These are phyloP conservation scores for Trididemnum clinides DNA, from an alignment of 23 tunicate species.

Conservation along the genomic window DNA sequence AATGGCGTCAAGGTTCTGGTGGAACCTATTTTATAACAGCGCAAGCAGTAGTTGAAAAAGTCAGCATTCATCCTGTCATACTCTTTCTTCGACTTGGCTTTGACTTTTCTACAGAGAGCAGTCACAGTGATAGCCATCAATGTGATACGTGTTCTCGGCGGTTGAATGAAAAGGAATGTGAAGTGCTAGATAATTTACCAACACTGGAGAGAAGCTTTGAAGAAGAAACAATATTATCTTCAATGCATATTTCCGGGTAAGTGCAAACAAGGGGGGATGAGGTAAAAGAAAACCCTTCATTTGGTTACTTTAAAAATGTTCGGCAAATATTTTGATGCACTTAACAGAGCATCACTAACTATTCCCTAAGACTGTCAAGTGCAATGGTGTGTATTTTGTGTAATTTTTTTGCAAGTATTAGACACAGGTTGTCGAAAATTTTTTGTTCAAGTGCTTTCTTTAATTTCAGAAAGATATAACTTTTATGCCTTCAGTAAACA, in stretches of 20 bases:
- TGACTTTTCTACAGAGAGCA: background rate
- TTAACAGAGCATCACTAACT: background rate
- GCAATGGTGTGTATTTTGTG: background rate
- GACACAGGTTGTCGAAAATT: background rate
- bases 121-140: too few relatives aligned
- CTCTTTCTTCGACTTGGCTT: background rate
- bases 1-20: too few relatives aligned
- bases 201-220: background rate
- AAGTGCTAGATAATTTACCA: too few relatives aligned
- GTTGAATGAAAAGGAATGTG: too few relatives aligned
- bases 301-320: too few relatives aligned
- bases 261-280: too few relatives aligned
- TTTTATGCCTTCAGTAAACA: background rate
- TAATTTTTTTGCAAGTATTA: background rate
- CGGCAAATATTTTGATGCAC: too few relatives aligned
- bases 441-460: background rate
- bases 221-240: background rate
- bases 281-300: too few relatives aligned
- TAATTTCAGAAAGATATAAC: background rate
- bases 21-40: background rate
- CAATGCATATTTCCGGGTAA: background rate
- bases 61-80: background rate
- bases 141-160: too few relatives aligned
- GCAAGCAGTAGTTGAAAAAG: background rate
- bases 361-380: background rate